Percentiles rank a stretch among this genome's conserved stretches.
Conservation (phyloP, 1,140 invertebrate species). For the Mizuhopecten yessoensis region DNA sequence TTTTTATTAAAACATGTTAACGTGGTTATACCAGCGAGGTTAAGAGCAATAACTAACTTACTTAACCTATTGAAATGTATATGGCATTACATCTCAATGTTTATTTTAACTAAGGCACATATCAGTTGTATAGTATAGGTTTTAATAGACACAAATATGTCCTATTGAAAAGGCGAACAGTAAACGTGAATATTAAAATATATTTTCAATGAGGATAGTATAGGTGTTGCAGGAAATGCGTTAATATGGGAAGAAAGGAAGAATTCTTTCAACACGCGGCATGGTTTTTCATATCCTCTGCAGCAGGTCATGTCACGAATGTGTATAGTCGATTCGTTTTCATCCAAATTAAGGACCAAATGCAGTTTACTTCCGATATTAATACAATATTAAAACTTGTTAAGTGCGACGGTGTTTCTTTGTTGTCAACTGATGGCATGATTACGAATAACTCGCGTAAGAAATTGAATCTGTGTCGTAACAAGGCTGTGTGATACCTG, state of each 20-base stretch:
- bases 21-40: neutral
- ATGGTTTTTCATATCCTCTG: neutral
- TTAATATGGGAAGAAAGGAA: neutral
- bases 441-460: neutral
- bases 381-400: slow-evolving; percentile 22
- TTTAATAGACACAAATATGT: neutral
- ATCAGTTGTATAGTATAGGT: neutral
- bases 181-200: neutral
- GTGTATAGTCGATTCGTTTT: slow-evolving; percentile 26
- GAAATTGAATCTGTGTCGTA: slow-evolving; percentile 32
- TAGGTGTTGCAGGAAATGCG: neutral
- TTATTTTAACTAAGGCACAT: neutral
- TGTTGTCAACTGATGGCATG: neutral
- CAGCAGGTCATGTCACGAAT: neutral
- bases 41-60: neutral
- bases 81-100: neutral
- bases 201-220: neutral
- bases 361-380: slow-evolving; percentile 34
- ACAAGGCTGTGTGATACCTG: neutral
- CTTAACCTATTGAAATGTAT: neutral
- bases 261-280: neutral
- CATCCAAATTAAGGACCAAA: slow-evolving; percentile 16
- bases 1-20: neutral
- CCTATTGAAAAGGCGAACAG: neutral
- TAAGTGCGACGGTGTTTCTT: neutral